Base-by-base conservation (phyloP, 2,113 vertebrate genomes). In the Rhodinocichla rosea region DNA sequence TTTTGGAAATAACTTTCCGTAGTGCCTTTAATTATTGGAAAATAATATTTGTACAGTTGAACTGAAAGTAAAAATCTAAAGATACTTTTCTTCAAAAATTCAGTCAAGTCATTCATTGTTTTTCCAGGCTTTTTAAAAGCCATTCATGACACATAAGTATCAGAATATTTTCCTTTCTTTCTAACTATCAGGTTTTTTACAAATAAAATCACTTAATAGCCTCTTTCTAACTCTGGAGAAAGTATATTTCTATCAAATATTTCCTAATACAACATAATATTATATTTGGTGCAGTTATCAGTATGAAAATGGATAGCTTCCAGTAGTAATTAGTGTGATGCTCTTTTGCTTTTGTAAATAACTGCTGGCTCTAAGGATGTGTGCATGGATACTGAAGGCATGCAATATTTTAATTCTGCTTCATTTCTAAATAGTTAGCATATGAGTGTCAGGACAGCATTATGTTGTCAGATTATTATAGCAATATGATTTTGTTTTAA, bases 311-410 rank as follows among this genome's bases (percentile, higher is more conserved):
- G 10, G 69, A 68, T 19, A 39, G 28, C 52, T 96, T 96, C 52
- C 69, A 76, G 71, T 93, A 64, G 47, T 87, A 94, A 94, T 69
- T 92, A 93, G 93, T 73, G 44, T 95, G 67, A 90, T 96, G 79
- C 87, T 78, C 21, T 69, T 96, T 91, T 94, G 42, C 44, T 95
- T 97, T 95, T 95, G 75, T 95, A 97, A 97, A 91, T 96, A 89
- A 91, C 70, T 96, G 65, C 65, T 93, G 83, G 81, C 90, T 97
- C 89, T 96, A 96, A 95, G 91, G 84, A 95, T 89, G 73, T 91
- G 20, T 93, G 53, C 55, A 81, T 93, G 83, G 91, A 94, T 96
- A 85, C 56, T 80, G 71, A 94, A 91, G 39, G 13, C 23, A 50
- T 69, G 64, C 24, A 95, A 22, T 59, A 92, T 89, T 87, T 94